Percentiles rank a stretch among this genome's conserved stretches.
phyloP scores from a whole-genome alignment of 2,888 invertebrate species.

The Hirtodrosophila confusa region DNA sequence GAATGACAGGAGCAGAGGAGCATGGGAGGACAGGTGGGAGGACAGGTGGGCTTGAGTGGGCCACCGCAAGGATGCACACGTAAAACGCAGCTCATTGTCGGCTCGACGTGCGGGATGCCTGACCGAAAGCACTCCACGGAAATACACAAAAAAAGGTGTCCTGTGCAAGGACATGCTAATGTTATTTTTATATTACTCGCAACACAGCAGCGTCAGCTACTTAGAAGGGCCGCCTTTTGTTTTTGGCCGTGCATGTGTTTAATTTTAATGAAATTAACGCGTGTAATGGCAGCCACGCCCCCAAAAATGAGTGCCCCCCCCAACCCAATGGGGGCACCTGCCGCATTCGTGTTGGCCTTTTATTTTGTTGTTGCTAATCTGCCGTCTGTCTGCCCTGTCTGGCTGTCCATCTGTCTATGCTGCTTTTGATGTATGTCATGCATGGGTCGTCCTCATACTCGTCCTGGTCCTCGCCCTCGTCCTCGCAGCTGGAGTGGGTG shows the following conservation, averaged over 20 bases:
- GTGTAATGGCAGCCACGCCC: constrained; percentile 70
- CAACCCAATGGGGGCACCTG: constrained; percentile 18
- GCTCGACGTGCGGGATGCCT: constrained; percentile 51
- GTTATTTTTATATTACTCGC: constrained; percentile 77
- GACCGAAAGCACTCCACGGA: constrained; percentile 60
- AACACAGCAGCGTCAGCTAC: constrained; percentile 48
- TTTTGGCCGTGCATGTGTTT: constrained; percentile 81
- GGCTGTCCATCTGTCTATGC: constrained; percentile 33
- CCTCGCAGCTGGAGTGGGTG: constrained; percentile 22
- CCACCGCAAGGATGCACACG: constrained; percentile 73
- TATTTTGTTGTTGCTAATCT: constrained; percentile 43
- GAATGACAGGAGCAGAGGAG: background rate
- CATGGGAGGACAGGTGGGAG: background rate
- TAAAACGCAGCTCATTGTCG: constrained; percentile 75
- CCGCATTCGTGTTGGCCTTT: constrained; percentile 35
- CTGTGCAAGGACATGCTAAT: constrained; percentile 67
- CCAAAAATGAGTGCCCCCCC: constrained; percentile 9
- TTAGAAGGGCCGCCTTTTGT: constrained; percentile 68
- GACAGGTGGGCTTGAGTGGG: constrained; percentile 33
- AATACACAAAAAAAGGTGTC: constrained; percentile 61
- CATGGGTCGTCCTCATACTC: constrained; percentile 34
- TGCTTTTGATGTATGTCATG: constrained; percentile 76
- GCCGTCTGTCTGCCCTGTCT: constrained; percentile 14
- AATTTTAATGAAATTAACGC: constrained; percentile 83
- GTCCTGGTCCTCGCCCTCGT: too few relatives aligned